Base-by-base conservation (phyloP, 1,140 invertebrate genomes). In the Chelonus insularis region DNA sequence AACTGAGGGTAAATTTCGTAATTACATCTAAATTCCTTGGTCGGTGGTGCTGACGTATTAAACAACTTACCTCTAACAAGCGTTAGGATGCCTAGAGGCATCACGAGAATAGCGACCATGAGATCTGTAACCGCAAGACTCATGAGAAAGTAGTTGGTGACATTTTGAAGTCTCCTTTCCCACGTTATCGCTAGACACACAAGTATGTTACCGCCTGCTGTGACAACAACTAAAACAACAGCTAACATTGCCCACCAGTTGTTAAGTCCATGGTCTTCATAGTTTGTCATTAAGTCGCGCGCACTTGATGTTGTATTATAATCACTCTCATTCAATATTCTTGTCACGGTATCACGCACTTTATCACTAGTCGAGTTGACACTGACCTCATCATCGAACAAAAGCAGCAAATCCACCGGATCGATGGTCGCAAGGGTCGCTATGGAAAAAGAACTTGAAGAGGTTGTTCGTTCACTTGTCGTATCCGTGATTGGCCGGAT, bases 101-200 rank as follows among this genome's bases (percentile, higher is more conserved):
- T 96, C 36, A 96, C 94, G 56, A 95, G 83, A 6, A 95, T 84
- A 3, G 92, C 92, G 0, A 98, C 95, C 82, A 98, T 89, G 11
- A 98, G 85, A 82, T 98, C 96, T 4, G 96, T 97, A 59, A 97
- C 89, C 20, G 96, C 95, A 68, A 99, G 81, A 9, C 95, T 97
- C 86, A 97, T 92, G 57, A 99, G 86, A 74, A 99, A 97, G 74
- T 96, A 96, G 79, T 98, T 98, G 60, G 96, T 98, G 14, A 97
- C 92, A 75, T 96, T 96, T 74, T 98, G 92, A 57, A 98, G 84
- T 11, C 92, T 85, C 23, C 90, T 84, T 74, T 97, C 94, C 84
- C 91, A 88, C 62, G 89, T 88, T 54, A 99, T 92, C 3, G 95
- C 95, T 66, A 97, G 79, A 73, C 95, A 96, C 6, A 99, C 96